A percentile compares a stretch with the other conserved stretches of the same genome.
Evolutionary conservation across 2,888 invertebrate species (phyloP).

Genomic region (Mycalesis mineus): DNA sequence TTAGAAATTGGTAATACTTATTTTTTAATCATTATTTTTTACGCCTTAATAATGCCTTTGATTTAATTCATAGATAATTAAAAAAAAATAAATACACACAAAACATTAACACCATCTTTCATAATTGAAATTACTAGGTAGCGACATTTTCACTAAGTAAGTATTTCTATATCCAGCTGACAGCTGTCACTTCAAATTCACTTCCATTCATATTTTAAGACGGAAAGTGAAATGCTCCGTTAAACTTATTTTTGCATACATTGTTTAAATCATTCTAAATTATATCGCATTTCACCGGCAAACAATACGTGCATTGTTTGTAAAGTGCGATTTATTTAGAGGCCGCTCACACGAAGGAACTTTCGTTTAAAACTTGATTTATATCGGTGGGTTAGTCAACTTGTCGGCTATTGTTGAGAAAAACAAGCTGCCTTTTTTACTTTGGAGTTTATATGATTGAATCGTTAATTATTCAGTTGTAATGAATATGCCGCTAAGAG

Average conservation of each 20-base stretch:
- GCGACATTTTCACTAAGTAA: too few relatives aligned
- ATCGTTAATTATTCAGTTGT: background rate
- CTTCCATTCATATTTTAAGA: conserved; percentile 1
- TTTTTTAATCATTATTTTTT: too few relatives aligned
- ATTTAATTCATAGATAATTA: too few relatives aligned
- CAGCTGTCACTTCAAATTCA: background rate
- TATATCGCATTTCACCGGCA: conserved; percentile 60
- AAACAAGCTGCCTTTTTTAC: conserved; percentile 23
- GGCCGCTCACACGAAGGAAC: conserved; percentile 62
- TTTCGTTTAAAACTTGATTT: conserved; percentile 62
- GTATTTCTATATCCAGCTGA: too few relatives aligned
- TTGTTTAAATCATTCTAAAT: conserved; percentile 38
- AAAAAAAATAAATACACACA: too few relatives aligned
- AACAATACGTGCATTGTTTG: conserved; percentile 74
- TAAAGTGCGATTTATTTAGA: conserved; percentile 60
- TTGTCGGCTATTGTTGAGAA: conserved; percentile 43
- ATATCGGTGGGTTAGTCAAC: conserved; percentile 45
- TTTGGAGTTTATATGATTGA: background rate
- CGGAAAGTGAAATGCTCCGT: conserved; percentile 23
- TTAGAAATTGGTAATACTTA: too few relatives aligned
- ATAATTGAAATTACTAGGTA: too few relatives aligned
- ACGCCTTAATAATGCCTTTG: too few relatives aligned
- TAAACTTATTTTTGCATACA: conserved; percentile 25
- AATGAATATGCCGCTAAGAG: too few relatives aligned
- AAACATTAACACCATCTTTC: too few relatives aligned